phyloP scores from a whole-genome alignment of 1,140 invertebrate genomes.

The Bombus huntii region DNA sequence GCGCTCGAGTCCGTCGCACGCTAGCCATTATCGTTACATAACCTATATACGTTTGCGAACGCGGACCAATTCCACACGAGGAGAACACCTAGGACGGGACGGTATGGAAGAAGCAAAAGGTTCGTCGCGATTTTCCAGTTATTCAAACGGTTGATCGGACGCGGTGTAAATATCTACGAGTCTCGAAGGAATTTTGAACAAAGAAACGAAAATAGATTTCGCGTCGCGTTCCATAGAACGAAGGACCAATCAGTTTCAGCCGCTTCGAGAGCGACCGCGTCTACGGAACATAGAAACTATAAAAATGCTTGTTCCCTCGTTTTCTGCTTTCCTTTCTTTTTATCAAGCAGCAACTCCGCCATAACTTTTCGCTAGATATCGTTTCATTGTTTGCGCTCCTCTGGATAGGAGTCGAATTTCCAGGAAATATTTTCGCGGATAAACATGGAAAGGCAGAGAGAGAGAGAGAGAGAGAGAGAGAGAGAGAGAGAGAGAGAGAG shows the following conservation, averaged over 20 bases:
- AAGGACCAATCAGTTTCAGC: neutral
- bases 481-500: neutral
- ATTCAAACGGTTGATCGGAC: too few species aligned
- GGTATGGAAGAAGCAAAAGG: neutral
- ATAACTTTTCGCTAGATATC: neutral
- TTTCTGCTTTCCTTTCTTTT: neutral
- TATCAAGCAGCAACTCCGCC: too few species aligned
- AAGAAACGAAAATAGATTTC: neutral
- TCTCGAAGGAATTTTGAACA: neutral
- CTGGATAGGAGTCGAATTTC: neutral
- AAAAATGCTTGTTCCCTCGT: neutral
- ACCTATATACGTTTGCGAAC: slow-evolving; percentile 7
- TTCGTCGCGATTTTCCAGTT: too few species aligned
- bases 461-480: neutral
- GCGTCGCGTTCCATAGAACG: neutral
- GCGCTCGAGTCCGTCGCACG: too few species aligned
- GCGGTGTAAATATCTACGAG: neutral
- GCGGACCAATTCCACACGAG: too few species aligned
- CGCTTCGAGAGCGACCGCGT: neutral
- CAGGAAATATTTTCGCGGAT: neutral
- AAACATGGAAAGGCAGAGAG: neutral
- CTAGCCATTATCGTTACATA: slow-evolving; percentile 14
- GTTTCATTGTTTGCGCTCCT: neutral
- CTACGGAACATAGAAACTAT: neutral
- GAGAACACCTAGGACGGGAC: neutral